Base-by-base conservation (phyloP, 1,140 invertebrate species). In the Lepidurus apus region DNA sequence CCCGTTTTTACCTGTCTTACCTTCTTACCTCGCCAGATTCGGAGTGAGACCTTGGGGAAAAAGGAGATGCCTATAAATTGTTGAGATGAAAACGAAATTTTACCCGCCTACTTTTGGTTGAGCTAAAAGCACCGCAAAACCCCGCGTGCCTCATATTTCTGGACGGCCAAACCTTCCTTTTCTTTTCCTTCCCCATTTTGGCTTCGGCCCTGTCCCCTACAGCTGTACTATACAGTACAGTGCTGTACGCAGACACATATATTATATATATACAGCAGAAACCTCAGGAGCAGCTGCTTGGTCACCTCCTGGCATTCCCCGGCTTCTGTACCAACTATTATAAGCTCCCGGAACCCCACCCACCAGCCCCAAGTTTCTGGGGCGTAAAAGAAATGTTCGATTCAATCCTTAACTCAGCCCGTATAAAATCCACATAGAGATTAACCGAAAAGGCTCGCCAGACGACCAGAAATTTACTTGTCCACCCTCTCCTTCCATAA, bases 81-180 rank as follows among this genome's bases (percentile, higher is more conserved):
- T 65, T 34, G 53, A 7, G 53, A 65, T 65, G 53, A 65, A 65
- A 65, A 65, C 53, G 53, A 65, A 21, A 65, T 65, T 65, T 65
- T 34, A 34, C 53, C 53, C 53, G 53, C 53, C 53, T 65, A 65
- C 9, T 65, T 65, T 65, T 34, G 34, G 53, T 13, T 65, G 53
- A 65, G 53, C n/a, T 65, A 65, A 65, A 34, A 65, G 53, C 53
- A 21, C 53, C 53, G 53, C 53, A 65, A 65, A 34, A 65, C 53
- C 53, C 53, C 53, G 53, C 53, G 53, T 65, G 53, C 53, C n/a
- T 65, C 53, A 65, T 65, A 65, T 65, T 65, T 65, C 53, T 65
- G 7, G 53, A 65, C 53, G 53, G 17, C 53, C 2, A 34, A 34
- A 65, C 53, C 53, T 65, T 65, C 53, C 21, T 65, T 65, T 65